Conservation (phyloP, 1,140 invertebrate species). For the Oncopodura yosiiana region DNA sequence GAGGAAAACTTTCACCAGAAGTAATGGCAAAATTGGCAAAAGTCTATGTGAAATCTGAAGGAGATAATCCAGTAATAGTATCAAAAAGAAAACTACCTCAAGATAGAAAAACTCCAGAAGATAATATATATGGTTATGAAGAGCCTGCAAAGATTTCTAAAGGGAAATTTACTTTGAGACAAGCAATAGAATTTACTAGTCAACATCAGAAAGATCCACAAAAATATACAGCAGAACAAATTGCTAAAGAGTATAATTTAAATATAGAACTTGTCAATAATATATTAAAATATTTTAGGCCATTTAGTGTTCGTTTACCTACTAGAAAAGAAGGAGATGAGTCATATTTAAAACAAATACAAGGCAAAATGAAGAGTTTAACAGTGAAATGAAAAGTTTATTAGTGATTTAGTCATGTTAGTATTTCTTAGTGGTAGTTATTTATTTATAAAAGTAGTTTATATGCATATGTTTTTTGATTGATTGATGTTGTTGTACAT, state of each 20-base stretch:
- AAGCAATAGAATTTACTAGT: slow-evolving; percentile 48
- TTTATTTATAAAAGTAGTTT: background rate
- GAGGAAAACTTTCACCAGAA: slow-evolving; percentile 7
- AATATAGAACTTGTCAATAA: slow-evolving; percentile 36
- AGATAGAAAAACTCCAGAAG: slow-evolving; percentile 38
- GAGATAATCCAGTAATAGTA: slow-evolving; percentile 24
- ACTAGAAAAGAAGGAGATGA: background rate
- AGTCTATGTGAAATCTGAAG: slow-evolving; percentile 21
- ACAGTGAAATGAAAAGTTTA: background rate
- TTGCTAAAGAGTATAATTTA: slow-evolving; percentile 57
- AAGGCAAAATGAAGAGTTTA: background rate
- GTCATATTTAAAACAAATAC: background rate
- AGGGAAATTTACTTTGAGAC: slow-evolving; percentile 41
- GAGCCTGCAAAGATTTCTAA: slow-evolving; percentile 37
- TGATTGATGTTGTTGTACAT: background rate
- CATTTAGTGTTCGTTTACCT: slow-evolving; percentile 4
- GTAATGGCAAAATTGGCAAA: slow-evolving; percentile 16
- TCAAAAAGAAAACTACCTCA: slow-evolving; percentile 41
- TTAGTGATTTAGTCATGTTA: background rate
- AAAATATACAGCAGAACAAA: slow-evolving; percentile 46
- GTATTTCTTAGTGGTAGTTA: background rate
- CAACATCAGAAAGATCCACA: slow-evolving; percentile 51
- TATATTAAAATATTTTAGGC: slow-evolving; percentile 17
- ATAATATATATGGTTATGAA: slow-evolving; percentile 39
- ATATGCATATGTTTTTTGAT: background rate